Evolutionary conservation across 1,140 invertebrate genomes (phyloP).

Genomic region (Dolichoris vasculosae): DNA sequence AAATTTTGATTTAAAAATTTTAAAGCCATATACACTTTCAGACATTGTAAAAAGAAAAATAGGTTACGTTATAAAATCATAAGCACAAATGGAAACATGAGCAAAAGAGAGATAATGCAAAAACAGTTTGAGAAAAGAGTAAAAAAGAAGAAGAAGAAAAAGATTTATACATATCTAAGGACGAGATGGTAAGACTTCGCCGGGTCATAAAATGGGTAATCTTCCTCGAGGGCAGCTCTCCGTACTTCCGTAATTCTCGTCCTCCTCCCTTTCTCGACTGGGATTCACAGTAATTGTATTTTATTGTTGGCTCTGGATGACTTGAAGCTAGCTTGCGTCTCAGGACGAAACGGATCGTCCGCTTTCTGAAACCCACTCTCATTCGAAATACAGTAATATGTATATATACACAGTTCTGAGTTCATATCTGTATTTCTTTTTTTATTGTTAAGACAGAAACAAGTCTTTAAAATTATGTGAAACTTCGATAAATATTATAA

Average conservation of each 20-base stretch:
- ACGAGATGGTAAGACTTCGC: constrained; percentile 28
- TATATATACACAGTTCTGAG: neutral
- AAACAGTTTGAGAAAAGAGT: neutral
- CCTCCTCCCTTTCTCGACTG: neutral
- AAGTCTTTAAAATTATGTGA: constrained; percentile 21
- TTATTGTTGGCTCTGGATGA: constrained; percentile 53
- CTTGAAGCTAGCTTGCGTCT: neutral
- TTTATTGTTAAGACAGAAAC: neutral
- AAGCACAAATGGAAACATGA: constrained; percentile 29
- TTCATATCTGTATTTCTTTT: neutral
- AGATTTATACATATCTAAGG: constrained; percentile 46
- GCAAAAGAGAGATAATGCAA: neutral
- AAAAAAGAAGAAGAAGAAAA: neutral
- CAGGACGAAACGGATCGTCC: constrained; percentile 1
- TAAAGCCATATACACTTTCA: neutral
- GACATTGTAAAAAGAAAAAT: neutral
- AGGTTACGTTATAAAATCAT: constrained; percentile 43
- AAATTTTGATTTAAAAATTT: constrained; percentile 31
- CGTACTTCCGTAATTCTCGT: constrained; percentile 22
- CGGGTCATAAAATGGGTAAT: constrained; percentile 51
- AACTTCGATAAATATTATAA: constrained; percentile 1
- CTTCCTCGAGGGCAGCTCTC: constrained; percentile 47
- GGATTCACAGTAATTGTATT: constrained; percentile 56
- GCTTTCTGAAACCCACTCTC: constrained; percentile 8
- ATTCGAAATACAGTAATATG: neutral